These are phyloP conservation scores for Marronus borbonicus DNA, from an alignment of 2,888 invertebrate genomes.

Conservation along the genomic window DNA sequence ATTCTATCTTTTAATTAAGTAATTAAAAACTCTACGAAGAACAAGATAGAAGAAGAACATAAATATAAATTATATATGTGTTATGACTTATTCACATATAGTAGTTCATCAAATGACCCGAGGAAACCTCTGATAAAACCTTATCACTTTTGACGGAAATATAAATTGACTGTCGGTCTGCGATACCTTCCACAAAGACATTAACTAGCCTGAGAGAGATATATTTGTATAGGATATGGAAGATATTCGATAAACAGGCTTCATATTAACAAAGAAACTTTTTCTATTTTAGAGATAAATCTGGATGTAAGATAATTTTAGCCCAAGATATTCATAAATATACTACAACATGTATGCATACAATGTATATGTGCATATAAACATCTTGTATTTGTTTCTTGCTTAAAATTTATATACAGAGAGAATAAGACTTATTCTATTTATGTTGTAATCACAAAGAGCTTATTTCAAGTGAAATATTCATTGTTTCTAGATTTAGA, in stretches of 20 bases:
- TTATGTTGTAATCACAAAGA: conserved; percentile 8
- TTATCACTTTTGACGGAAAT: conserved; percentile 53
- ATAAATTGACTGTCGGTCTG: conserved; percentile 48
- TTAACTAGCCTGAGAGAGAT: conserved; percentile 38
- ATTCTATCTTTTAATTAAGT: conserved; percentile 44
- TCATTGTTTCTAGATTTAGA: conserved; percentile 27
- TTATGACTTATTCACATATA: conserved; percentile 41
- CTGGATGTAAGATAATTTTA: conserved; percentile 22
- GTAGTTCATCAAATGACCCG: conserved; percentile 54
- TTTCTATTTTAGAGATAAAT: conserved; percentile 25
- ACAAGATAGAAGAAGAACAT: conserved; percentile 19
- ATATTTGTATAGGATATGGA: conserved; percentile 38
- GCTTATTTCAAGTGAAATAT: conserved; percentile 12
- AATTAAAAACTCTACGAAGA: conserved; percentile 32
- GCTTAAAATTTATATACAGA: not conserved
- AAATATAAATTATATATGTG: conserved; percentile 36
- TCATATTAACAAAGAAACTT: conserved; percentile 35
- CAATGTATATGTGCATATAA: not conserved
- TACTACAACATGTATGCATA: not conserved
- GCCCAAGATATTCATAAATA: no score
- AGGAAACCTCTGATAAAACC: conserved; percentile 51
- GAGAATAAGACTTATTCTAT: not conserved
- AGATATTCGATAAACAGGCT: conserved; percentile 29
- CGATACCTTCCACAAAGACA: conserved; percentile 49
- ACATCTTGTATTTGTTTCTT: no score